phyloP scores from a whole-genome alignment of 1,140 invertebrate genomes.

The Drosophila sechellia region DNA sequence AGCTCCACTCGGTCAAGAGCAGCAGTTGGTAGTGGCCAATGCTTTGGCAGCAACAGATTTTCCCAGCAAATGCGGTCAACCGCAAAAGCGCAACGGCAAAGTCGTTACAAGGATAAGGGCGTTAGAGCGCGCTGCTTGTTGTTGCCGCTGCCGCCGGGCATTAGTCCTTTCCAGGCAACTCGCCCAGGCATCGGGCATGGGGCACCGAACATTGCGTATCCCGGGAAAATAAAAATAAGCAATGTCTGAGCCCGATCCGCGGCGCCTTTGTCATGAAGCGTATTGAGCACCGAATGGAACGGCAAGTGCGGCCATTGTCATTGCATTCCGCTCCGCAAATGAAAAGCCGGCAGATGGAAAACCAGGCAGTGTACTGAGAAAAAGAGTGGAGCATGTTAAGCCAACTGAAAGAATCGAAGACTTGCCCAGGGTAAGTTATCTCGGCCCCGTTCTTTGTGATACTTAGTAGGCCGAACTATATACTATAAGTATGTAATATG shows the following conservation, averaged over 20 bases:
- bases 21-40: conserved; percentile 61
- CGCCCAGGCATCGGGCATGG: neutral
- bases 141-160: conserved; percentile 15
- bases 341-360: conserved; percentile 9
- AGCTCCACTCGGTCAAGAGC: conserved; percentile 82
- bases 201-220: conserved; percentile 3
- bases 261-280: conserved; percentile 58
- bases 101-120: conserved; percentile 81
- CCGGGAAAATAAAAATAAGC: conserved; percentile 81
- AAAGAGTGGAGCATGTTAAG: neutral
- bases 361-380: conserved; percentile 2
- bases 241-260: conserved; percentile 59
- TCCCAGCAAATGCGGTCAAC: conserved; percentile 79
- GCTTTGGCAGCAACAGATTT: conserved; percentile 81
- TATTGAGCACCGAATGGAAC: conserved; percentile 67
- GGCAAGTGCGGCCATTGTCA: conserved; percentile 60
- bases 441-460: too few species aligned
- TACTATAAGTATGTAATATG: too few species aligned
- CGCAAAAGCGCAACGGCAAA: conserved; percentile 79
- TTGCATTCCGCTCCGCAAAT: conserved; percentile 44
- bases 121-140: conserved; percentile 72
- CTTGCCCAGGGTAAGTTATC: too few species aligned
- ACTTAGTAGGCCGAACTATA: too few species aligned
- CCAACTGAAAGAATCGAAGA: too few species aligned
- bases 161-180: neutral